These are phyloP conservation scores for Congeria kusceri DNA, from an alignment of 2,888 invertebrate species.

Conservation along the genomic window DNA sequence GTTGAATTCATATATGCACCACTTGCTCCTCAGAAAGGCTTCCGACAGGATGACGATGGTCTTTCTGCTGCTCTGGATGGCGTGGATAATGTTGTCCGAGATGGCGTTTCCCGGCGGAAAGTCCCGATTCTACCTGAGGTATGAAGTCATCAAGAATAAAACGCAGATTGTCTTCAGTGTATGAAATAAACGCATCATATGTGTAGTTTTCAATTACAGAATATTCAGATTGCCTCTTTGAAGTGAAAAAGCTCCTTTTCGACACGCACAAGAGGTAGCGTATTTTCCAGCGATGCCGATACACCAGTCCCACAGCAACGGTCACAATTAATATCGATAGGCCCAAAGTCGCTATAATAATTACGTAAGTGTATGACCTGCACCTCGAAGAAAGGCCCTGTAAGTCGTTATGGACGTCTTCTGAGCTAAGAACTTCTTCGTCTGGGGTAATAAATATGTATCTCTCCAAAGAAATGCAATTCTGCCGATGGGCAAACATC, in stretches of 20 bases:
- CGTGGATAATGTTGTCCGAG: conserved; percentile 64
- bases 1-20: conserved; percentile 71
- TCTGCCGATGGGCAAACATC: conserved; percentile 22
- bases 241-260: conserved; percentile 36
- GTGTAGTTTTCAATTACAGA: conserved; percentile 11
- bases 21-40: conserved; percentile 63
- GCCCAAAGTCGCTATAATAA: conserved; percentile 20
- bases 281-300: conserved; percentile 58
- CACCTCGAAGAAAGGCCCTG: conserved; percentile 20
- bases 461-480: neutral
- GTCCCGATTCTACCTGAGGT: conserved; percentile 47
- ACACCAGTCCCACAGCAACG: conserved; percentile 33
- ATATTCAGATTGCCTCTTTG: conserved; percentile 3
- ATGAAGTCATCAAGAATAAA: conserved; percentile 29
- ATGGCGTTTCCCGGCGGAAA: conserved; percentile 67
- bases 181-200: conserved; percentile 53
- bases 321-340: conserved; percentile 36
- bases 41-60: conserved; percentile 65
- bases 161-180: conserved; percentile 38
- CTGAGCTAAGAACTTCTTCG: neutral
- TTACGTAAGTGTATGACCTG: conserved; percentile 6
- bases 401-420: conserved; percentile 1
- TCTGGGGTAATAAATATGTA: neutral
- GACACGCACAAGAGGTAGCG: conserved; percentile 51
- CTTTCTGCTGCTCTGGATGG: conserved; percentile 66